Conservation (phyloP, 2,888 invertebrate species). For the Ceriagrion tenellum region DNA sequence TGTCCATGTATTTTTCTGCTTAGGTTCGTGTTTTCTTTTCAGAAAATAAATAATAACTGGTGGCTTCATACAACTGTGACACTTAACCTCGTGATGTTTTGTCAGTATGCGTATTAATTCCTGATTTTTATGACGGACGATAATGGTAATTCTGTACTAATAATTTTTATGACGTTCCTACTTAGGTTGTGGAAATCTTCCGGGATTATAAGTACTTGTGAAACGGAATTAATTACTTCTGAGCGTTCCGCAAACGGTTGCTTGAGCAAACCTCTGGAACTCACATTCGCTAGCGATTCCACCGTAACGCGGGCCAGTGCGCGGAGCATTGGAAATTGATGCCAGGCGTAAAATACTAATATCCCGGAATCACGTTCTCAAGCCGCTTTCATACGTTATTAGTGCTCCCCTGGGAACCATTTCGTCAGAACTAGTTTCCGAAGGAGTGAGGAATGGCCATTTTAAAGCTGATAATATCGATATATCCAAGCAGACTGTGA, state of each 20-base stretch:
- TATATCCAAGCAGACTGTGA: too few species aligned
- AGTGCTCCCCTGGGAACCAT: neutral
- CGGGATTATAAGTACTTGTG: neutral
- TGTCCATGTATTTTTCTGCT: too few species aligned
- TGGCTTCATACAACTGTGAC: too few species aligned
- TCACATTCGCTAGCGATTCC: neutral
- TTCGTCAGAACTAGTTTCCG: neutral
- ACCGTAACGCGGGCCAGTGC: neutral
- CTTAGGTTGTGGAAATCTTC: neutral
- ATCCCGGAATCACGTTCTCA: neutral
- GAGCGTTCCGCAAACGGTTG: neutral
- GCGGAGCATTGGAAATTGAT: neutral
- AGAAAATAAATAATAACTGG: too few species aligned
- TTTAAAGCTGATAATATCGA: too few species aligned
- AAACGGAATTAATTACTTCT: neutral
- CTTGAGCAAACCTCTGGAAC: neutral
- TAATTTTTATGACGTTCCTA: too few species aligned
- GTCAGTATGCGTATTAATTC: too few species aligned
- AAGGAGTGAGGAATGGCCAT: too few species aligned
- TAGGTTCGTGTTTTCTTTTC: too few species aligned
- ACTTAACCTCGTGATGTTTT: too few species aligned
- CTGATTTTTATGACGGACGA: too few species aligned
- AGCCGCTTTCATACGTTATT: neutral
- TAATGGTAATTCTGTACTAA: too few species aligned
- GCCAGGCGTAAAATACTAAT: neutral